These are phyloP conservation scores for Gambusia affinis DNA, from an alignment of 2,113 vertebrate species.

Conservation along the genomic window DNA sequence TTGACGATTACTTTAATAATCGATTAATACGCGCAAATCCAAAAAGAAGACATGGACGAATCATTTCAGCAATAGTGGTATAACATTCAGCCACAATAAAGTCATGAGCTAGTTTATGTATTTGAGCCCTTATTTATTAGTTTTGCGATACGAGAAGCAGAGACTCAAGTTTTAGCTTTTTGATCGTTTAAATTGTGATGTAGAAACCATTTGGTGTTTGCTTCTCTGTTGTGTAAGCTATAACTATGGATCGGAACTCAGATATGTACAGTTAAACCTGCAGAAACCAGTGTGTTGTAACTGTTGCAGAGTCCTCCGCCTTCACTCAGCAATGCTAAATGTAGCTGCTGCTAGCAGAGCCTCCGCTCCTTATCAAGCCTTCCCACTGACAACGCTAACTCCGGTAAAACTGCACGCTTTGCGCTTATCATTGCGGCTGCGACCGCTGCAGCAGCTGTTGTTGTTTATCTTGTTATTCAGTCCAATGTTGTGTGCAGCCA, in stretches of 20 bases:
- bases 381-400: neutral
- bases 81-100: too few relatives aligned
- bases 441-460: constrained; percentile 7
- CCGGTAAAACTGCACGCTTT: neutral
- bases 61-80: too few relatives aligned
- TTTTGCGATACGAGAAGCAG: too few relatives aligned
- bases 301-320: constrained; percentile 29
- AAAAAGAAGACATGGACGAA: too few relatives aligned
- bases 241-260: neutral
- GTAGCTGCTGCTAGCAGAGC: constrained; percentile 37
- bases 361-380: constrained; percentile 1
- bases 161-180: too few relatives aligned
- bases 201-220: neutral
- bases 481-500: constrained; percentile 50
- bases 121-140: too few relatives aligned
- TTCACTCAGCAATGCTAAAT: constrained; percentile 43
- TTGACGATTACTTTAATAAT: too few relatives aligned
- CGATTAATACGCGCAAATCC: too few relatives aligned
- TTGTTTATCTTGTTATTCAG: constrained; percentile 56
- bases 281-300: neutral
- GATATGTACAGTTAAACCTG: constrained; percentile 1
- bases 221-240: neutral
- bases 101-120: too few relatives aligned
- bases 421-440: neutral
- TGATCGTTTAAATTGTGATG: too few relatives aligned